Conservation (phyloP, 2,113 vertebrate genomes). For the Datnioides undecimradiatus region DNA sequence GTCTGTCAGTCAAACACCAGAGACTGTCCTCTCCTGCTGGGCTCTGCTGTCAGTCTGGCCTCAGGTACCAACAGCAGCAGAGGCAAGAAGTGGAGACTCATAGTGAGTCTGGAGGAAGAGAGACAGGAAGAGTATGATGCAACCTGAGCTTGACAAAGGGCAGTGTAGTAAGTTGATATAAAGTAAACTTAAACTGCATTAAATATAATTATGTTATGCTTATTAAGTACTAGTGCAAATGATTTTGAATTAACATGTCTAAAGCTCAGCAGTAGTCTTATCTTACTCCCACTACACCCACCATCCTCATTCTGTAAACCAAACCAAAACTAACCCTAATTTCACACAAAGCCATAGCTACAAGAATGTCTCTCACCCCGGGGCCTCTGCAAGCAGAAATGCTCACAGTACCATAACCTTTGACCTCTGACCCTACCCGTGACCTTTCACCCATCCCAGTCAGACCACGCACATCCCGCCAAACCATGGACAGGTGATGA, state of each 20-base stretch:
- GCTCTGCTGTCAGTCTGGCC: slow-evolving; percentile 52
- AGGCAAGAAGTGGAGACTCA: slow-evolving; percentile 20
- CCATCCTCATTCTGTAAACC: background rate
- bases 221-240: background rate
- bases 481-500: slow-evolving; percentile 16
- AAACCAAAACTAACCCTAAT: background rate
- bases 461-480: slow-evolving; percentile 3
- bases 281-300: background rate
- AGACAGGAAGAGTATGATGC: background rate
- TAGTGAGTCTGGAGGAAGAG: background rate
- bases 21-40: slow-evolving; percentile 59
- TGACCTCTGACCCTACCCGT: slow-evolving; percentile 40
- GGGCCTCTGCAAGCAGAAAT: slow-evolving; percentile 29
- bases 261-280: background rate
- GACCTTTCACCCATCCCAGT: slow-evolving; percentile 29
- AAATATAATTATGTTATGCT: background rate
- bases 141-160: background rate
- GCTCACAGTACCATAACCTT: slow-evolving; percentile 60
- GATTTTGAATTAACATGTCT: background rate
- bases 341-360: slow-evolving; percentile 14
- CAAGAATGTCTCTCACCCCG: slow-evolving; percentile 35
- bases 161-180: background rate
- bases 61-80: slow-evolving; percentile 59
- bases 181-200: background rate
- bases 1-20: slow-evolving; percentile 79